phyloP scores from a whole-genome alignment of 2,797 vertebrate genomes.

The Clarias pachynema region DNA sequence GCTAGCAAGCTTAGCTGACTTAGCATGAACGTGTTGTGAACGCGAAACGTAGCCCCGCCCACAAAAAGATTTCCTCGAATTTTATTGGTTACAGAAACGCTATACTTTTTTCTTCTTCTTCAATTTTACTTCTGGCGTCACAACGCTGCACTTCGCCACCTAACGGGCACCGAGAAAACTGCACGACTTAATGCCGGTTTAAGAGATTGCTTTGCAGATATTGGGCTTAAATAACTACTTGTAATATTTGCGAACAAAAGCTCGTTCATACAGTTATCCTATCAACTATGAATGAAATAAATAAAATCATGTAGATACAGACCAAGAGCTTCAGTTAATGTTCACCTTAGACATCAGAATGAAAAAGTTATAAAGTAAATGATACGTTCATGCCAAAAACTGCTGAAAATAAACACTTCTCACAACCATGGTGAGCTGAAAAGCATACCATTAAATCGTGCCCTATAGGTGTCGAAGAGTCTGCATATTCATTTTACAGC shows the following conservation, averaged over 20 bases:
- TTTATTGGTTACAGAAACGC: neutral
- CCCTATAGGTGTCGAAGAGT: no score
- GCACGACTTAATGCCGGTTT: neutral
- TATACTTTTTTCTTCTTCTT: neutral
- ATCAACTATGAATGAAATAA: neutral
- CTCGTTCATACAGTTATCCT: neutral
- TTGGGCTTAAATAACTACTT: neutral
- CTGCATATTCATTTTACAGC: no score
- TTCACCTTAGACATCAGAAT: neutral
- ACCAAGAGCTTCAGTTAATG: neutral
- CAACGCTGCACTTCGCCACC: neutral
- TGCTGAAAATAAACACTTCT: neutral
- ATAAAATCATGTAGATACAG: neutral
- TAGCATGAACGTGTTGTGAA: conserved; percentile 15
- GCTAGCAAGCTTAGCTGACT: neutral
- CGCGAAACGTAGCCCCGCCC: neutral
- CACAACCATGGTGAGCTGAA: no score
- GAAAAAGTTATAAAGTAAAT: neutral
- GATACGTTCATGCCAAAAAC: neutral
- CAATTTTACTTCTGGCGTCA: neutral
- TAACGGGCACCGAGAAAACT: neutral
- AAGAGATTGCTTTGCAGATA: neutral
- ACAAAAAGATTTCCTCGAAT: neutral
- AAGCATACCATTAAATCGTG: no score
- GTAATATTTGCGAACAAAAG: neutral